phyloP scores from a whole-genome alignment of 2,888 invertebrate genomes.

The Falcaria lacertinaria region DNA sequence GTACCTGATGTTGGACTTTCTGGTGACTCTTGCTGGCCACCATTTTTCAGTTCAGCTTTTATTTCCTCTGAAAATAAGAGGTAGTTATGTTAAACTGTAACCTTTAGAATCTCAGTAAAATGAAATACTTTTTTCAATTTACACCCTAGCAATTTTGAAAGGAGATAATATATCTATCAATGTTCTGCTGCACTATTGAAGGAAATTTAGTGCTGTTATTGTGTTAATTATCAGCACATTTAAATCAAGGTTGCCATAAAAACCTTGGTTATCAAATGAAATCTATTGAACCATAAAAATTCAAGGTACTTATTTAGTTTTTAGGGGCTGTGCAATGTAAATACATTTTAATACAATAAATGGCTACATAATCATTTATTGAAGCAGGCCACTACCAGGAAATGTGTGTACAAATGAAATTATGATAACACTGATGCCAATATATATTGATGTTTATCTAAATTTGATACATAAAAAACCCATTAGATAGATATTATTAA shows the following conservation, averaged over 20 bases:
- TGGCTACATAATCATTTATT: background rate
- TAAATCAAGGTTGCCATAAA: background rate
- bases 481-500: too few species aligned
- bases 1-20: constrained; percentile 87
- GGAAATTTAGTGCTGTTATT: background rate
- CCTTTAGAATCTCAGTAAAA: too few species aligned
- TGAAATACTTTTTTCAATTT: too few species aligned
- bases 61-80: constrained; percentile 86
- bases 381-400: too few species aligned
- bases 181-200: too few species aligned
- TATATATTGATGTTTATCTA: background rate
- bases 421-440: background rate
- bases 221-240: background rate
- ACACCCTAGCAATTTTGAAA: too few species aligned
- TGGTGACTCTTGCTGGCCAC: constrained; percentile 82
- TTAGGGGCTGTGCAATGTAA: background rate
- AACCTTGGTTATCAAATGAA: background rate
- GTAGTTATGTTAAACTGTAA: too few species aligned
- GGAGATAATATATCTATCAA: too few species aligned
- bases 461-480: too few species aligned
- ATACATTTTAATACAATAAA: background rate
- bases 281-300: background rate
- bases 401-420: too few species aligned
- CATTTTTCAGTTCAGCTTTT: constrained; percentile 87
- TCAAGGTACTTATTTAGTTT: background rate